These are phyloP conservation scores for Malacoctenus gilli DNA, from an alignment of 2,797 vertebrate species.

Conservation along the genomic window DNA sequence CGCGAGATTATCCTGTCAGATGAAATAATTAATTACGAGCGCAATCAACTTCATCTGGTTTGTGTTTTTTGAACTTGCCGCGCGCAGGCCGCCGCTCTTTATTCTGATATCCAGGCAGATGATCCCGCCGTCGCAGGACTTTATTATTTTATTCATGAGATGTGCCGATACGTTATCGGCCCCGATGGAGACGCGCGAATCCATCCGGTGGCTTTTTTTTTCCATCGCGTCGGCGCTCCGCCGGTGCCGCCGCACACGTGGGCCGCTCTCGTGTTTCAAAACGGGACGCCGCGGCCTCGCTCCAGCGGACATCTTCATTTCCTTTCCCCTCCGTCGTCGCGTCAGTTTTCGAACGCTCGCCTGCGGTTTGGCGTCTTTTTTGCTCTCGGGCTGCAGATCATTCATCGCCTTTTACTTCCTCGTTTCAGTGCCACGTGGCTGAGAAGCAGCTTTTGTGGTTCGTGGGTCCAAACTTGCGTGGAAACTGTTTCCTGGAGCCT, in stretches of 20 bases:
- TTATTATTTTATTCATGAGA: constrained; percentile 68
- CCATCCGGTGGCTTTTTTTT: constrained; percentile 26
- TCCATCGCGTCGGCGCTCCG: constrained; percentile 28
- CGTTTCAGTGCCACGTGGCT: constrained; percentile 9
- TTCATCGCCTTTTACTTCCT: constrained; percentile 23
- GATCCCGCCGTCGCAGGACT: constrained; percentile 36
- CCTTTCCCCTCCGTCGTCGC: constrained; percentile 8
- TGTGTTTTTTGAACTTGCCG: constrained; percentile 30
- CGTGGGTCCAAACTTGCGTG: not conserved
- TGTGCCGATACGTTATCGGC: constrained; percentile 47
- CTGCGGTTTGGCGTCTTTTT: constrained; percentile 37
- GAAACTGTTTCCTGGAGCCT: no score
- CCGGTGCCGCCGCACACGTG: constrained; percentile 30
- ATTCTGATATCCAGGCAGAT: constrained; percentile 21
- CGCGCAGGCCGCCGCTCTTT: constrained; percentile 3
- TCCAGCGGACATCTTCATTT: constrained; percentile 56
- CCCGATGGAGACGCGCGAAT: constrained; percentile 44
- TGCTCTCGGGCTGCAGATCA: constrained; percentile 30
- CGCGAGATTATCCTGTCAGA: constrained; percentile 51
- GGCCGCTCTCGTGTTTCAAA: constrained; percentile 44
- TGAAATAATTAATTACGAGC: constrained; percentile 45
- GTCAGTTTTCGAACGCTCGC: constrained; percentile 38
- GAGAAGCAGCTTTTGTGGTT: not conserved
- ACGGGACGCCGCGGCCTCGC: constrained; percentile 38
- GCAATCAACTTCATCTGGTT: constrained; percentile 25